phyloP scores from a whole-genome alignment of 2,888 invertebrate species.

The Rhagophthalmus giganteus region DNA sequence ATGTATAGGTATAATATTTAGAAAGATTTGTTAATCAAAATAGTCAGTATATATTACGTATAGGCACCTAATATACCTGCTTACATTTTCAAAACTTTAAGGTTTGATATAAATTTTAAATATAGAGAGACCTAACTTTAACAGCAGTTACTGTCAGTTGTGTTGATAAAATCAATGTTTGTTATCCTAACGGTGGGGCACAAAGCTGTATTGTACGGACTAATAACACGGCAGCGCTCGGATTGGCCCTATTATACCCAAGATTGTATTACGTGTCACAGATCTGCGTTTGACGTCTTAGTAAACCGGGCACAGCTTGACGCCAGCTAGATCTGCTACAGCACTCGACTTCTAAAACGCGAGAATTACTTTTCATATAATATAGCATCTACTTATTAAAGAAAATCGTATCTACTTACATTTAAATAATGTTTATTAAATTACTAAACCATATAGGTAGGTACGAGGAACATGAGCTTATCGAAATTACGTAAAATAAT shows the following conservation, averaged over 20 bases:
- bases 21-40: too few relatives aligned
- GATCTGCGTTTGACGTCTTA: slow-evolving; percentile 54
- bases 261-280: slow-evolving; percentile 53
- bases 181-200: slow-evolving; percentile 43
- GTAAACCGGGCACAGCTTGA: slow-evolving; percentile 47
- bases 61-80: too few relatives aligned
- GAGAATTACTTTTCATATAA: slow-evolving; percentile 21
- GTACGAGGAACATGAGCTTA: too few relatives aligned
- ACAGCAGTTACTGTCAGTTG: slow-evolving; percentile 27
- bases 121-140: slow-evolving; percentile 15
- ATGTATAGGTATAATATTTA: too few relatives aligned
- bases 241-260: slow-evolving; percentile 54
- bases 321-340: slow-evolving; percentile 32
- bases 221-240: slow-evolving; percentile 48
- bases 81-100: too few relatives aligned
- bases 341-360: slow-evolving; percentile 15
- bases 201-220: slow-evolving; percentile 47
- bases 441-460: too few relatives aligned
- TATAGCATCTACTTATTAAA: too few relatives aligned
- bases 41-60: too few relatives aligned
- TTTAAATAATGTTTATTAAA: too few relatives aligned
- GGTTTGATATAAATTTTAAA: too few relatives aligned
- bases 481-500: too few relatives aligned
- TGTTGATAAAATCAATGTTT: slow-evolving; percentile 50
- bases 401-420: too few relatives aligned